These are phyloP conservation scores for Artibeus jamaicensis DNA, from an alignment of 2,797 vertebrate genomes.

Conservation along the genomic window DNA sequence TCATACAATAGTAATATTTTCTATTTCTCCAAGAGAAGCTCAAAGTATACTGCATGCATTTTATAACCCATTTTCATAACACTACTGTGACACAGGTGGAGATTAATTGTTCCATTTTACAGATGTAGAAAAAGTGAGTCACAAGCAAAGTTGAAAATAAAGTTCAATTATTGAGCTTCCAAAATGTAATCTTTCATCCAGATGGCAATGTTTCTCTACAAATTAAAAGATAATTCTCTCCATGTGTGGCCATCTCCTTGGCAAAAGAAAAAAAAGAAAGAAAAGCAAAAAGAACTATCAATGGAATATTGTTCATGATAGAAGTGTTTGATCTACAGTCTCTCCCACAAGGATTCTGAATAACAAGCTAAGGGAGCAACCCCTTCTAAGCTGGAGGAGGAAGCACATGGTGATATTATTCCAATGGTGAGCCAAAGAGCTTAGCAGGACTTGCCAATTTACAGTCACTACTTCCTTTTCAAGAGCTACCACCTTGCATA, in stretches of 20 bases:
- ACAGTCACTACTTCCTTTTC: not conserved
- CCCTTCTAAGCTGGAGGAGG: not conserved
- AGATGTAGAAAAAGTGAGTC: slow-evolving; percentile 12
- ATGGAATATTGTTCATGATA: not conserved
- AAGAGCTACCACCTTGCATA: not conserved
- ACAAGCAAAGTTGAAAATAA: slow-evolving; percentile 47
- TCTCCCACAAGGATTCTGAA: not conserved
- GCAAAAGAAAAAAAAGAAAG: slow-evolving; percentile 3
- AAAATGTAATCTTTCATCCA: slow-evolving; percentile 27
- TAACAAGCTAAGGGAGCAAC: not conserved
- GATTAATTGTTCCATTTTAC: slow-evolving; percentile 59
- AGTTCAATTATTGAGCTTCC: slow-evolving; percentile 29
- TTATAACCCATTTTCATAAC: slow-evolving; percentile 29
- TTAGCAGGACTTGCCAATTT: not conserved
- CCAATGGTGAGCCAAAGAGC: not conserved
- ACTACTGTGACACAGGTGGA: not conserved
- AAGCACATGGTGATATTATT: not conserved
- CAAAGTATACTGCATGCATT: slow-evolving; percentile 3
- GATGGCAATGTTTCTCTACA: not conserved
- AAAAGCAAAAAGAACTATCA: not conserved
- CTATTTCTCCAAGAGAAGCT: slow-evolving; percentile 37
- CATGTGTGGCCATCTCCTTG: slow-evolving; percentile 4
- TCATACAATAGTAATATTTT: slow-evolving; percentile 13
- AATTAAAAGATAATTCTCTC: slow-evolving; percentile 43
- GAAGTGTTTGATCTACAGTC: not conserved